Evolutionary conservation across 2,797 vertebrate genomes (phyloP).

Genomic region (Pempheris klunzingeri): DNA sequence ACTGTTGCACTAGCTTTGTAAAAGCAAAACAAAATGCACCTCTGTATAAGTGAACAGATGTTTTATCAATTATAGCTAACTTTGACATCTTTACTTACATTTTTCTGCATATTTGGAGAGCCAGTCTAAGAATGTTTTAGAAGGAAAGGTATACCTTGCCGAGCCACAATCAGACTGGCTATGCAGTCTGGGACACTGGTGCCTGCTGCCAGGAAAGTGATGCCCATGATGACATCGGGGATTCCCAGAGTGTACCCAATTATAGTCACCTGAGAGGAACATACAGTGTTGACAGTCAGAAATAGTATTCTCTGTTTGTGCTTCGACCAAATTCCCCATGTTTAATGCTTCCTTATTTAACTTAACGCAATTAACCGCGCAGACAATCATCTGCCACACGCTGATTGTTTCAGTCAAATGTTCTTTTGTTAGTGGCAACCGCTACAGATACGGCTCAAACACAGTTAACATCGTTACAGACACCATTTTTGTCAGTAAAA

Average conservation of each 20-base stretch:
- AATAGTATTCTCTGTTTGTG: not conserved
- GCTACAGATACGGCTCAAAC: no score
- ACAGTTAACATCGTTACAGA: not conserved
- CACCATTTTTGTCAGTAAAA: not conserved
- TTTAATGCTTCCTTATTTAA: not conserved
- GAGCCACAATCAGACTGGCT: constrained; percentile 97
- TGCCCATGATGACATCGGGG: constrained; percentile 99
- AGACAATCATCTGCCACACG: no score
- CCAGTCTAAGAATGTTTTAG: not conserved
- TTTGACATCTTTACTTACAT: not conserved
- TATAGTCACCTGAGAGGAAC: constrained; percentile 90
- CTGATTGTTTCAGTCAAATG: no score
- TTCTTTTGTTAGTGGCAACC: not conserved
- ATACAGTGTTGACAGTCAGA: not conserved
- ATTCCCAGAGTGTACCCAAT: constrained; percentile 97
- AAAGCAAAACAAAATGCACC: not conserved
- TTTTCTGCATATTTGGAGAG: no score
- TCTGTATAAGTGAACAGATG: not conserved
- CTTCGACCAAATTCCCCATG: no score
- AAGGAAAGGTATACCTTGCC: constrained; percentile 89
- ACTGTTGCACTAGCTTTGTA: not conserved
- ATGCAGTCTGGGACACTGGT: constrained; percentile 99
- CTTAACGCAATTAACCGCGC: not conserved
- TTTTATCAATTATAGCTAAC: not conserved
- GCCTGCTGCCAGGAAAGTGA: constrained; percentile 98